Evolutionary conservation across 2,113 vertebrate species (phyloP), one percentile per base, ranked within the genome.

Genomic region (Phalacrocorax carbo): DNA sequence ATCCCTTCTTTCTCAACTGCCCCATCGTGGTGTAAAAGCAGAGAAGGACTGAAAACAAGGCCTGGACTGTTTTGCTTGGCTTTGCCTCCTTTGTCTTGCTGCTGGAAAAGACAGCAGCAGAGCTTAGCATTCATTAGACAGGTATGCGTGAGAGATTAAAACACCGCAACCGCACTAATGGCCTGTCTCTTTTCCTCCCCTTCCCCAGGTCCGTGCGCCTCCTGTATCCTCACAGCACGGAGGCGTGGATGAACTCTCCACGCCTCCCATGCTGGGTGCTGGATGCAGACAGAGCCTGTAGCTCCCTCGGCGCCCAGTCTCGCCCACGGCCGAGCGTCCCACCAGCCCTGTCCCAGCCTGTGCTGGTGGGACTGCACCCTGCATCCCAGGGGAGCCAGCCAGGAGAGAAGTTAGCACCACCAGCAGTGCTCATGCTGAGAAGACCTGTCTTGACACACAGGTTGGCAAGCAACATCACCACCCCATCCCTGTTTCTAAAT

Each of bases 101-200:
- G 91, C 78, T 82, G 94, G 71, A 57, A 69, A 44, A 76, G 60
- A 26, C 61, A 65, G 83, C 69, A 46, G 83, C 62, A 25, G 64
- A 76, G 54, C 61, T 77, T 7, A 3, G 58, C n/a, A 57, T 12
- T n/a, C 20, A 3, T 16, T 7, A n/a, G 17, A 2, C 6, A 21
- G 57, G 19, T 3, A n/a, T 2, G 1, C 5, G n/a, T 2, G 48
- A 51, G 68, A 46, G 75, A 36, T 58, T 21, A 11, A 69, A 64
- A 4, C 0, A 0, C 52, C 16, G 68, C 2, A 3, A 42, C n/a
- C 49, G 6, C 1, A 7, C 61, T 15, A 38, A 49, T 2, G 1
- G 36, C 21, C 40, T 6, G 4, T 7, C 51, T 27, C 64, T 3
- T 10, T 36, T 55, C 86, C n/a, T 48, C 18, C 65, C 54, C 18